These are phyloP conservation scores for Aradus depressus DNA, from an alignment of 2,888 invertebrate species.

Conservation along the genomic window DNA sequence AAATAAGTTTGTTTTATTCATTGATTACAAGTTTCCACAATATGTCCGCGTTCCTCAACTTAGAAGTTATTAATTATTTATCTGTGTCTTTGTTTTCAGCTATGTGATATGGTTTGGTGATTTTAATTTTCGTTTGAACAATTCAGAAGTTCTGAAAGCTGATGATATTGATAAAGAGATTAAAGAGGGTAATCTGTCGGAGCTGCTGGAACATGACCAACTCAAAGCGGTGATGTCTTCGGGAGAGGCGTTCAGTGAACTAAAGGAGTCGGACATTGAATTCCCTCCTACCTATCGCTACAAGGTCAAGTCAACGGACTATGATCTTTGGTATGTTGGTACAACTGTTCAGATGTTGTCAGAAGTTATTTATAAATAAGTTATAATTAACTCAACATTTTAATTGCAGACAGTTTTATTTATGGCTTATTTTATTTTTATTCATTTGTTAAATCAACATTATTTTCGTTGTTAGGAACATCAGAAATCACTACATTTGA, in stretches of 20 bases:
- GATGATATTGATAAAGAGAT: constrained; percentile 24
- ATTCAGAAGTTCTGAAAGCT: constrained; percentile 25
- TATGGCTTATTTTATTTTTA: background rate
- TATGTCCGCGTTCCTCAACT: too few species aligned
- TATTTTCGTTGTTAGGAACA: background rate
- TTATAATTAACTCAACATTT: too few species aligned
- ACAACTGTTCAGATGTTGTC: background rate
- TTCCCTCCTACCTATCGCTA: constrained; percentile 87
- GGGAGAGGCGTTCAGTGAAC: constrained; percentile 72
- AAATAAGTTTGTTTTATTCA: too few species aligned
- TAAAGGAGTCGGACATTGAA: constrained; percentile 57
- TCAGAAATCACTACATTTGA: too few species aligned
- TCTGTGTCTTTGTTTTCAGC: constrained; percentile 43
- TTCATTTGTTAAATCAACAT: background rate
- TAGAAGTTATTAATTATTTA: too few species aligned
- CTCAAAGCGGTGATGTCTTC: constrained; percentile 55
- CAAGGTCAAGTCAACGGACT: constrained; percentile 58
- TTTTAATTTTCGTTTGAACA: constrained; percentile 64
- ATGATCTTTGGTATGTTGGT: constrained; percentile 60
- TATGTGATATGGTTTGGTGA: constrained; percentile 90
- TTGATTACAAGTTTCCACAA: too few species aligned
- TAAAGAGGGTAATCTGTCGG: constrained; percentile 13
- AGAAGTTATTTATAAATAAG: background rate
- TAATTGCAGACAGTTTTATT: too few species aligned
- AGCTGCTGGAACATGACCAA: constrained; percentile 64